Conservation (phyloP, 1,140 invertebrate species). For the Brachionus calyciflorus region DNA sequence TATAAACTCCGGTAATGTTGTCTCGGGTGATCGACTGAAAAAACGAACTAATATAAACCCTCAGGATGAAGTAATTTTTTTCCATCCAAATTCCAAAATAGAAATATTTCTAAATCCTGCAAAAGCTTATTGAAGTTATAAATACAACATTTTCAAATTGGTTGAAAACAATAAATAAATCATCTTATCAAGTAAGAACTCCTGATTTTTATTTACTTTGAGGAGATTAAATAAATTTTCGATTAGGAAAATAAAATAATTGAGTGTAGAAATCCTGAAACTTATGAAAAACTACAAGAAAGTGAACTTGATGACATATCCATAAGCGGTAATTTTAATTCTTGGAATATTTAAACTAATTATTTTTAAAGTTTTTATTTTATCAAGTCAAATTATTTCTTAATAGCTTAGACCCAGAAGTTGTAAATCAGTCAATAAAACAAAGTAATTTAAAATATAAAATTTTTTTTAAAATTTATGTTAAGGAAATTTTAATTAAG, state of each 20-base stretch:
- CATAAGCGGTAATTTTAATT: not conserved
- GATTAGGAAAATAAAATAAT: conserved; percentile 1
- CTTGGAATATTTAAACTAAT: not conserved
- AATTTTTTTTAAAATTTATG: not conserved
- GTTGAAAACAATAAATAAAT: not conserved
- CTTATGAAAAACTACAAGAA: not conserved
- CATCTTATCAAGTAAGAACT: conserved; percentile 4
- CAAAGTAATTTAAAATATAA: conserved; percentile 8
- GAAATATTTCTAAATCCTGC: not conserved
- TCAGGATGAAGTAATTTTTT: conserved; percentile 22
- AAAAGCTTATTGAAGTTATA: conserved; percentile 19
- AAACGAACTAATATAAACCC: conserved; percentile 22
- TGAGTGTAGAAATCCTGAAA: conserved; percentile 7
- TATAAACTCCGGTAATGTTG: conserved; percentile 16
- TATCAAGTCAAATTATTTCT: conserved; percentile 32
- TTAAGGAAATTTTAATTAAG: conserved; percentile 8
- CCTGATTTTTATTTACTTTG: too few species aligned
- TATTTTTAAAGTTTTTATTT: not conserved
- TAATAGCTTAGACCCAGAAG: not conserved
- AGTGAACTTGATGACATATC: not conserved
- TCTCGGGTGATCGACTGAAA: conserved; percentile 30
- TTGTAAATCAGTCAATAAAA: not conserved
- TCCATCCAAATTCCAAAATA: too few species aligned
- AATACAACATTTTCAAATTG: conserved; percentile 26
- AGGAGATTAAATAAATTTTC: not conserved